Evolutionary conservation across 2,797 vertebrate species (phyloP), one percentile per base, ranked within the genome.

Genomic region (Glossophaga mutica): DNA sequence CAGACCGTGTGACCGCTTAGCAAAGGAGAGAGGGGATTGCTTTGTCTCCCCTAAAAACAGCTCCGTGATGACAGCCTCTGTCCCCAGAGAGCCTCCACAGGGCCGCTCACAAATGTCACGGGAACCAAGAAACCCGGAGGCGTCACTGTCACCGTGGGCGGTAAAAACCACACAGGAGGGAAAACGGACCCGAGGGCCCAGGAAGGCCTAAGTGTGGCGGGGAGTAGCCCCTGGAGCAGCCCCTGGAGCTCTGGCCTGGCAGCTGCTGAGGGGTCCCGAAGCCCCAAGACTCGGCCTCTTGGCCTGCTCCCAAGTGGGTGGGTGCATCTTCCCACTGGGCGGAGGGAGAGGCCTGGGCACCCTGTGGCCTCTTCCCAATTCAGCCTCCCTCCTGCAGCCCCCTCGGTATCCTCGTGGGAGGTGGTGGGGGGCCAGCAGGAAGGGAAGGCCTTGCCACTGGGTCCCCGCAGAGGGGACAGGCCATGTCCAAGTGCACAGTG

Each of bases 351-450:
- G 39, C 37, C 21, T 0, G 8, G 19, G 29, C 5, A n/a, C 50
- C 42, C 3, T 0, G 2, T 4, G 39, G 55, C 22, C 50, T 73
- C 67, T 84, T 37, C 5, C 2, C 29, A 32, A 42, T 4, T 32
- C 59, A 6, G 85, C 46, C 3, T 81, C 39, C 46, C 18, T 29
- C 57, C n/a, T 2, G 37, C 32, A 55, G 74, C 52, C n/a, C 4
- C 2, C 21, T 0, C 2, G 22, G 18, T 4, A 8, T 15, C 29
- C 39, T 0, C 5, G 0, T 67, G 15, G 32, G 22, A 9, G 74
- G 37, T 0, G 1, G 22, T 11, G 73, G 52, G 44, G 50, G 15
- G 4, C 29, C 7, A 42, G 16, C 50, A 74, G 67, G 46, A n/a
- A 32, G 4, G 21, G 26, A 39, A 32, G 68, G 2, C 14, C 65